Evolutionary conservation across 1,140 invertebrate species (phyloP).

Genomic region (Pygmarrhopalites habei): DNA sequence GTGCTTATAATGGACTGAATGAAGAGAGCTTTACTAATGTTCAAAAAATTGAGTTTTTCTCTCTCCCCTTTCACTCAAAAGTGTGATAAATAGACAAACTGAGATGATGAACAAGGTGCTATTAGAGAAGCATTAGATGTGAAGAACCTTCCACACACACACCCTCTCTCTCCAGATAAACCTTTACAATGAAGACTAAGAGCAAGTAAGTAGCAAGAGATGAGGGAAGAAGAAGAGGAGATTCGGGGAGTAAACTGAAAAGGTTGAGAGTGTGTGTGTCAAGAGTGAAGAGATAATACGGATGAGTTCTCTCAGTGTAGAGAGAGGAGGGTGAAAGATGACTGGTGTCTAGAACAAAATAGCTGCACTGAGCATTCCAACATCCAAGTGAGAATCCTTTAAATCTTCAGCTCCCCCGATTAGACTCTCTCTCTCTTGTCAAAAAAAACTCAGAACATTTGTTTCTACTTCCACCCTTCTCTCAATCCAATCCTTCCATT

Average conservation of each 20-base stretch:
- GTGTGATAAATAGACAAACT: too few species aligned
- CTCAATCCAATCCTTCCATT: not conserved
- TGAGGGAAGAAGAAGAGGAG: not conserved
- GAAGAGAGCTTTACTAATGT: too few species aligned
- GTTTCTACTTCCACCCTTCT: constrained; percentile 12
- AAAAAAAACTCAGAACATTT: constrained; percentile 12
- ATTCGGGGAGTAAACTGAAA: not conserved
- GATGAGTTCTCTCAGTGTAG: not conserved
- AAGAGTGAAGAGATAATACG: too few species aligned
- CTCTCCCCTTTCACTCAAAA: too few species aligned
- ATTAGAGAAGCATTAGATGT: too few species aligned
- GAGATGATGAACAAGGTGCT: too few species aligned
- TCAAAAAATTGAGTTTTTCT: too few species aligned
- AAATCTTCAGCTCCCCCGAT: constrained; percentile 17
- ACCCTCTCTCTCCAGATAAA: too few species aligned
- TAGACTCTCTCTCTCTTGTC: constrained; percentile 15
- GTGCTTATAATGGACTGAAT: too few species aligned
- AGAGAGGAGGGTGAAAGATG: constrained; percentile 20
- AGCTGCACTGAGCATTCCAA: constrained; percentile 10
- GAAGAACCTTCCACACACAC: too few species aligned
- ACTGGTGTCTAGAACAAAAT: constrained; percentile 16
- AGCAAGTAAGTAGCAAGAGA: too few species aligned
- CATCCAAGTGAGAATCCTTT: constrained; percentile 21
- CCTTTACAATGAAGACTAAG: too few species aligned
- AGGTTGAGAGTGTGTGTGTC: not conserved